Evolutionary conservation across 2,888 invertebrate genomes (phyloP).

Genomic region (Lepetodrilus schrolli): DNA sequence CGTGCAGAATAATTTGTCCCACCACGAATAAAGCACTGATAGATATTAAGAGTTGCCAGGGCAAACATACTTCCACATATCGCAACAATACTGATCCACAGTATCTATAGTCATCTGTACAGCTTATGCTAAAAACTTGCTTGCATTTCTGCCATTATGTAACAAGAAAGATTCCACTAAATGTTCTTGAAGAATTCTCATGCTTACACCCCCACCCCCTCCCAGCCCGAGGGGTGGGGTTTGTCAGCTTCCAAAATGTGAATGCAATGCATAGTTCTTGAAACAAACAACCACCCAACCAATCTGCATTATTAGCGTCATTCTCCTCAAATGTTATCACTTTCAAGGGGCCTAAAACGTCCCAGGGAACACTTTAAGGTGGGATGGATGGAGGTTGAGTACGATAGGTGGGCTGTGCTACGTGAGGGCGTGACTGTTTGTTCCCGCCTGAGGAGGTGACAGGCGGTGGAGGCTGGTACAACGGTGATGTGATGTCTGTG

Average conservation of each 20-base stretch:
- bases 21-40: conserved; percentile 25
- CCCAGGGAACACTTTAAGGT: conserved; percentile 80
- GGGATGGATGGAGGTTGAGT: conserved; percentile 98
- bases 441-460: conserved; percentile 58
- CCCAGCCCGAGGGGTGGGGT: too few relatives aligned
- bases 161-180: not conserved
- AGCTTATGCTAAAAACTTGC: too few relatives aligned
- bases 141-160: not conserved
- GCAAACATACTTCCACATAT: too few relatives aligned
- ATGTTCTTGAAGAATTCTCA: too few relatives aligned
- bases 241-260: not conserved
- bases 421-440: conserved; percentile 64
- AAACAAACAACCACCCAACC: not conserved
- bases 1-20: conserved; percentile 15
- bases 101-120: too few relatives aligned
- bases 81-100: too few relatives aligned
- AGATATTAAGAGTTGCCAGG: conserved; percentile 12
- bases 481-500: conserved; percentile 56
- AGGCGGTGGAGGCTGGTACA: conserved; percentile 68
- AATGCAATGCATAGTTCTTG: conserved; percentile 28
- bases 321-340: not conserved
- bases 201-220: too few relatives aligned
- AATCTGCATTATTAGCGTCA: not conserved
- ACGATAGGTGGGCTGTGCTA: conserved; percentile 85
- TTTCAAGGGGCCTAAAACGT: not conserved